Evolutionary conservation across 1,140 invertebrate species (phyloP), one percentile per base, ranked within the genome.

Genomic region (Eumaeus atala): DNA sequence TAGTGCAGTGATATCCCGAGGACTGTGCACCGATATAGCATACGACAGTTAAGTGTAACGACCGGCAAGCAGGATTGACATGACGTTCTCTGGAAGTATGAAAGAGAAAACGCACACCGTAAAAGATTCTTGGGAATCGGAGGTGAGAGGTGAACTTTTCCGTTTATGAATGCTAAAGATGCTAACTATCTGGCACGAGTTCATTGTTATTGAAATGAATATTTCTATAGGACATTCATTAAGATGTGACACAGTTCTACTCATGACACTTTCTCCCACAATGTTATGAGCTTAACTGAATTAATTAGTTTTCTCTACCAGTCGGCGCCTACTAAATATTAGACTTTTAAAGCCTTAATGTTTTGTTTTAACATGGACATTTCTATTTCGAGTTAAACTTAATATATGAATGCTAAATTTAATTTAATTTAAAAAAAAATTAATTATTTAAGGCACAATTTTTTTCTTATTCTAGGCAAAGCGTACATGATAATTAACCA

Each of bases 71-170:
- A 67, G 68, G 70, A 72, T 62, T 54, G 66, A 59, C 38, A 85
- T 85, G 82, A 84, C 76, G 66, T 78, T 81, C 62, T 78, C 83
- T 67, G 80, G 75, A 54, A 83, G 70, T 59, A 80, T 86, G 78
- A 85, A 81, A 72, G 82, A 84, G 70, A 80, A 86, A 58, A 62
- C 77, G 54, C 70, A 74, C 63, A 61, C 67, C 50, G n/a, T n/a
- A n/a, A 86, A 85, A 70, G 71, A 86, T 61, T 66, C 71, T 53
- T 86, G 83, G 83, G 79, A 86, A 65, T 77, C 83, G 14, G 80
- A 86, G 77, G 83, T 86, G 70, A 78, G 74, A 62, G 33, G 18
- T 57, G 36, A 56, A 61, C 54, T 62, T 59, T 61, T 55, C 47
- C 47, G 59, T 62, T 54, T 16, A 61, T 9, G 61, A 58, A 60